Evolutionary conservation across 1,140 invertebrate species (phyloP).

Genomic region (Augochlora pura): DNA sequence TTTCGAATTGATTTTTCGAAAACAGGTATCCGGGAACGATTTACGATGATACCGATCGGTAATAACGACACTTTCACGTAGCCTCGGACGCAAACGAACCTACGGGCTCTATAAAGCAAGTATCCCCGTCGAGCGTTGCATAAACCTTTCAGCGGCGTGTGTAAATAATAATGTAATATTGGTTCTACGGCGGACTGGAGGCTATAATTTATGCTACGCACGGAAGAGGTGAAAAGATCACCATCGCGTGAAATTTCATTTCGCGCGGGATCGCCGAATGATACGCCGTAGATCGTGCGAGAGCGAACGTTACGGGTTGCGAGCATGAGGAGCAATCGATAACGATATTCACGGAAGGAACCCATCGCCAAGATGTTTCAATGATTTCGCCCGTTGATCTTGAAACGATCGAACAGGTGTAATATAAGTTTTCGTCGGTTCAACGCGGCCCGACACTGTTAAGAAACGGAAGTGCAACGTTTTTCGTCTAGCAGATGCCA

Average conservation of each 20-base stretch:
- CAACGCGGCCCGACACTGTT: too few relatives aligned
- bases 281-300: not conserved
- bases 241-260: constrained; percentile 15
- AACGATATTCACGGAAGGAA: not conserved
- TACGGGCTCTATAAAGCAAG: constrained; percentile 13
- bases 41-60: constrained; percentile 13
- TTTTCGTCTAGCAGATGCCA: not conserved
- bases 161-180: constrained; percentile 47
- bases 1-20: not conserved
- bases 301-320: not conserved
- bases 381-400: not conserved
- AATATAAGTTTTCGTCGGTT: not conserved
- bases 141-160: constrained; percentile 33
- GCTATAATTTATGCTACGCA: constrained; percentile 8
- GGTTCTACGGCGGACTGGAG: not conserved
- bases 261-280: not conserved
- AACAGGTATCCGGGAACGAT: constrained; percentile 6
- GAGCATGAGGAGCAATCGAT: not conserved
- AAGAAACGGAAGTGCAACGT: constrained; percentile 6
- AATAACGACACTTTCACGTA: constrained; percentile 39
- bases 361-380: too few relatives aligned
- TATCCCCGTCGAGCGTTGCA: constrained; percentile 14
- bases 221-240: constrained; percentile 34
- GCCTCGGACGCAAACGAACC: constrained; percentile 11
- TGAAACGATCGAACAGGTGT: not conserved